phyloP scores from a whole-genome alignment of 2,113 vertebrate species.

The Hirundichthys speculiger region DNA sequence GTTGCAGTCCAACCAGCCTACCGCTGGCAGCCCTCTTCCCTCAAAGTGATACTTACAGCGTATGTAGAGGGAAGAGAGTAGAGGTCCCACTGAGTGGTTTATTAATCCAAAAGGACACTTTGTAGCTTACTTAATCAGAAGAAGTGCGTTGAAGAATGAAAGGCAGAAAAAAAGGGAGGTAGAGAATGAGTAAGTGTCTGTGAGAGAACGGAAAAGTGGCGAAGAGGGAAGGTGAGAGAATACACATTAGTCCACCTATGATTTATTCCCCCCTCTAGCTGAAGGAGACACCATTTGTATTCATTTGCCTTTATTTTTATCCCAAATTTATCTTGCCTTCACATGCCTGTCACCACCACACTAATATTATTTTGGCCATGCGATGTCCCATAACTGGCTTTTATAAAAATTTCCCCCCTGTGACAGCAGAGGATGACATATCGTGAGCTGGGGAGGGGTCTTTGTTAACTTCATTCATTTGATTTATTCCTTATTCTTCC shows the following conservation, averaged over 20 bases:
- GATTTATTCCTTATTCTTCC: constrained; percentile 33
- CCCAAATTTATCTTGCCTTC: constrained; percentile 72
- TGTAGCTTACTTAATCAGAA: constrained; percentile 66
- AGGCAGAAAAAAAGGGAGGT: constrained; percentile 12
- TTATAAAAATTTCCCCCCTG: constrained; percentile 79
- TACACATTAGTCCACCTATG: constrained; percentile 77
- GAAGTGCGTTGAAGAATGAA: constrained; percentile 49
- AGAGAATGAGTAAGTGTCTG: not conserved
- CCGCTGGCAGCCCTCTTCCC: too few relatives aligned
- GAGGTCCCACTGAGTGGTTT: constrained; percentile 23
- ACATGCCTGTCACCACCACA: constrained; percentile 69
- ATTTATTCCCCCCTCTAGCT: constrained; percentile 85
- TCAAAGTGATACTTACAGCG: constrained; percentile 32
- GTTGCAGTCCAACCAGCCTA: too few relatives aligned
- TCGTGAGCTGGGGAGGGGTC: not conserved
- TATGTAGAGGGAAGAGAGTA: not conserved
- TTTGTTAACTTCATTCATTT: constrained; percentile 32
- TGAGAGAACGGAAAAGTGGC: constrained; percentile 14
- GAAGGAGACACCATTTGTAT: constrained; percentile 90
- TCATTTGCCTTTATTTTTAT: constrained; percentile 85
- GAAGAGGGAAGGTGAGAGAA: constrained; percentile 34
- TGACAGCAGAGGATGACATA: constrained; percentile 65
- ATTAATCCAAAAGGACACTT: constrained; percentile 71
- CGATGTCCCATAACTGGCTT: constrained; percentile 74
- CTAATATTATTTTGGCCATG: constrained; percentile 78